phyloP scores from a whole-genome alignment of 2,888 invertebrate species.

The Aporophyla lueneburgensis region DNA sequence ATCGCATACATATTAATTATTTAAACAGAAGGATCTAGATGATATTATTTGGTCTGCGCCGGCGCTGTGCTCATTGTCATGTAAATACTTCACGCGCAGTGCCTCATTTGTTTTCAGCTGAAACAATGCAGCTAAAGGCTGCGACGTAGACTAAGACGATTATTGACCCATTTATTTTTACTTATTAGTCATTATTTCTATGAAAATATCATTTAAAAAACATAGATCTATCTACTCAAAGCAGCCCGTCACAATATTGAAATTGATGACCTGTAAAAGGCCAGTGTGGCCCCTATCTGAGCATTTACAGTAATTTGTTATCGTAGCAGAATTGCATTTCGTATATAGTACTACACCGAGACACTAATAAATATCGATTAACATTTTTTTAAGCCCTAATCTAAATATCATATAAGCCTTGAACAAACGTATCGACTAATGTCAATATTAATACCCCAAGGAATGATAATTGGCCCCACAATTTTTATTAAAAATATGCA shows the following conservation, averaged over 20 bases:
- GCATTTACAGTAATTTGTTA: background rate
- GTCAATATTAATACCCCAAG: constrained; percentile 27
- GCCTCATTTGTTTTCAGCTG: constrained; percentile 37
- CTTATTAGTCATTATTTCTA: constrained; percentile 1
- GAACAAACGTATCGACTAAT: background rate
- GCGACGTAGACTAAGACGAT: background rate
- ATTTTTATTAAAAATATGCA: background rate
- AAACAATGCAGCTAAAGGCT: constrained; percentile 48
- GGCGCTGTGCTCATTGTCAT: constrained; percentile 54
- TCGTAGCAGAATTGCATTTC: background rate
- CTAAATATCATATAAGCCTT: constrained; percentile 16
- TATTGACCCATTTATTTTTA: constrained; percentile 34
- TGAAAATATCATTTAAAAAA: constrained; percentile 14
- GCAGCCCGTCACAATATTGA: background rate
- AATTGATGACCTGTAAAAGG: constrained; percentile 6
- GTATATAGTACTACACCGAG: background rate
- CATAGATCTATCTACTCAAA: background rate
- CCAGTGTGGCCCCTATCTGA: constrained; percentile 6
- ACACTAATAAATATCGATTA: background rate
- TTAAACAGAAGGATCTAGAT: constrained; percentile 34
- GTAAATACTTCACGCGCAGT: constrained; percentile 55
- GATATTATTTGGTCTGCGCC: constrained; percentile 27
- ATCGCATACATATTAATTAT: background rate
- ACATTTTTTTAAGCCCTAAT: background rate
- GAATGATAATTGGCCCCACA: background rate